Base-by-base conservation (phyloP, 2,113 vertebrate genomes). In the Pipa parva region DNA sequence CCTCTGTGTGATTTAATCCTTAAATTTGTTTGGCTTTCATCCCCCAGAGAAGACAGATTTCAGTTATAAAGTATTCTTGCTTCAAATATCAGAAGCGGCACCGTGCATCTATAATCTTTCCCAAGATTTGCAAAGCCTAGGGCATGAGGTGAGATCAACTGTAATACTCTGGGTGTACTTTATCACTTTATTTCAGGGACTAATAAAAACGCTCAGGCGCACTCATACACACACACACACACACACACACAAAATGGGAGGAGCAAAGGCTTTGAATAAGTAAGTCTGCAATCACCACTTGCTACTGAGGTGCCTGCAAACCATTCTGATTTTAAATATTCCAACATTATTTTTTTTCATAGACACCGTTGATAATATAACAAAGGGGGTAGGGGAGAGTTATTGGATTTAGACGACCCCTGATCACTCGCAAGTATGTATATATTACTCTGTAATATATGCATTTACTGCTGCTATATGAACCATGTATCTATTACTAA, bases 1-100 rank as follows among this genome's bases (percentile, higher is more conserved):
- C 79, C 81, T 80, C 79, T 67, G 72, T 79, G 77, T 84, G 87
- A 89, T 86, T 88, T 87, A 86, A 87, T 84, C 78, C 84, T 80
- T 81, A 87, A 81, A 88, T 88, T 84, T 78, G 82, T 83, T 88
- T 84, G 80, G 80, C 82, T 87, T 86, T 84, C 80, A 82, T 84
- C 73, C 84, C 76, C 79, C 8, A 26, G 83, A 86, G 84, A 84
- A 85, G 72, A 74, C 73, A 82, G 76, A 80, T 86, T 83, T 84
- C 77, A 67, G 78, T 78, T 62, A 76, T 79, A 71, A 76, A 83
- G 79, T 76, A 79, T 77, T 81, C 81, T 85, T 79, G 73, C 77
- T 75, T 68, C 72, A 77, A 79, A 78, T 76, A 74, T 66, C 62
- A 70, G 74, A 78, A 63, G 70, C 55, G 31, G 27, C 11, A 62